Evolutionary conservation across 1,140 invertebrate species (phyloP).

Genomic region (Macrostomum lignano): DNA sequence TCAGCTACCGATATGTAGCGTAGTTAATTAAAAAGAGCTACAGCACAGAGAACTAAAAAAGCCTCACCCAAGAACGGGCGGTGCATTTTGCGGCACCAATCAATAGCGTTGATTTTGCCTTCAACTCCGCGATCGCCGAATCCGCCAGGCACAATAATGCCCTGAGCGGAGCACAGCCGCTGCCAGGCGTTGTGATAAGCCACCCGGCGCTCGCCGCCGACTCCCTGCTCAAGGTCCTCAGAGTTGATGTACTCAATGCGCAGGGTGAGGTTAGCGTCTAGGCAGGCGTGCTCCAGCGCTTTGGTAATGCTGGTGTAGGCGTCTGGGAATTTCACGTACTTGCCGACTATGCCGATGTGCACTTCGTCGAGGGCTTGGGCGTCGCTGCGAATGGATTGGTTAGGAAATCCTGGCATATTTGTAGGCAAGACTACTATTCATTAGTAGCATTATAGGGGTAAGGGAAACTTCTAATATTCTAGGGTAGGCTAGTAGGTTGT

Average conservation of each 20-base stretch:
- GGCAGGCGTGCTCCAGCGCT: slow-evolving; percentile 62
- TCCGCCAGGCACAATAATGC: slow-evolving; percentile 78
- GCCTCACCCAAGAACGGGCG: slow-evolving; percentile 51
- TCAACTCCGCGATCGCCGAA: slow-evolving; percentile 81
- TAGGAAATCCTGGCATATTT: too few species aligned
- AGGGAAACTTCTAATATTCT: too few species aligned
- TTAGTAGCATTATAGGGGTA: too few species aligned
- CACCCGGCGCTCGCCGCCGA: neutral
- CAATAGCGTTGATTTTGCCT: slow-evolving; percentile 70
- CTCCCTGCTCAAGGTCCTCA: neutral
- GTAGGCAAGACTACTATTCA: too few species aligned
- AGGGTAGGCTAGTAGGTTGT: too few species aligned
- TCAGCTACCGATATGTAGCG: neutral
- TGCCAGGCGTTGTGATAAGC: neutral
- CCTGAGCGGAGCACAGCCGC: slow-evolving; percentile 32
- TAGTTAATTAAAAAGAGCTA: neutral
- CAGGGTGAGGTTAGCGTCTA: slow-evolving; percentile 31
- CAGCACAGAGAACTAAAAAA: too few species aligned
- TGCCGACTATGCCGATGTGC: slow-evolving; percentile 80
- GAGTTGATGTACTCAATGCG: neutral
- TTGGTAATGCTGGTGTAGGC: slow-evolving; percentile 84
- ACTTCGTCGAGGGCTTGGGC: slow-evolving; percentile 36
- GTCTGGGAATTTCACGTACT: slow-evolving; percentile 82
- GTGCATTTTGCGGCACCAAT: slow-evolving; percentile 60
- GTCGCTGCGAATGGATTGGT: too few species aligned